A percentile compares a stretch with the other conserved stretches of the same genome.
Evolutionary conservation across 2,797 vertebrate genomes (phyloP).

Genomic region (Schizopygopsis pylzovi): DNA sequence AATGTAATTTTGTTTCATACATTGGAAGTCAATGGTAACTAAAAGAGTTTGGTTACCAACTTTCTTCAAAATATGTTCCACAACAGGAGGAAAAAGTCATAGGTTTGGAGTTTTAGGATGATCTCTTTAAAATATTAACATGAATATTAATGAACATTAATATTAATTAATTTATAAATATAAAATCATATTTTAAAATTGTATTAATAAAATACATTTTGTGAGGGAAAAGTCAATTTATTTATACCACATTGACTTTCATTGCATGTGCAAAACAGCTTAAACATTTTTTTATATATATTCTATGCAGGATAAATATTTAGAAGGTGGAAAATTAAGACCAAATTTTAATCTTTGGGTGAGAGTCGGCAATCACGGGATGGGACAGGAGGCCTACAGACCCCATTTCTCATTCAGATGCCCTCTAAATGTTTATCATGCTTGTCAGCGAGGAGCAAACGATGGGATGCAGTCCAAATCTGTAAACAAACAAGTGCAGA

Average conservation of each 20-base stretch:
- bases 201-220: neutral
- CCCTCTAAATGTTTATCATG: slow-evolving; percentile 64
- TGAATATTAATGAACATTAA: neutral
- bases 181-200: neutral
- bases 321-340: neutral
- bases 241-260: neutral
- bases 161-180: neutral
- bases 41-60: too few species aligned
- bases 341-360: neutral
- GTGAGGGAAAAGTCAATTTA: too few species aligned
- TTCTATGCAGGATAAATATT: neutral
- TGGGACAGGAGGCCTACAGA: slow-evolving; percentile 55
- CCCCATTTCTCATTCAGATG: slow-evolving; percentile 57
- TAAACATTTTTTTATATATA: neutral
- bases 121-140: neutral
- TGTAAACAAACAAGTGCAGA: slow-evolving; percentile 55
- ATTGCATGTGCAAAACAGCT: neutral
- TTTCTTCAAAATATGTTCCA: neutral
- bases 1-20: neutral
- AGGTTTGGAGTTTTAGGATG: neutral
- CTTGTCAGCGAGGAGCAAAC: slow-evolving; percentile 64
- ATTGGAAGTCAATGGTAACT: neutral
- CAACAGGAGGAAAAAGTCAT: neutral
- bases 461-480: slow-evolving; percentile 39
- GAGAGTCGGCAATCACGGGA: slow-evolving; percentile 59